Percentiles rank a stretch among this genome's conserved stretches.
Evolutionary conservation across 2,888 invertebrate genomes (phyloP).

Genomic region (Agrilus cyanescens): DNA sequence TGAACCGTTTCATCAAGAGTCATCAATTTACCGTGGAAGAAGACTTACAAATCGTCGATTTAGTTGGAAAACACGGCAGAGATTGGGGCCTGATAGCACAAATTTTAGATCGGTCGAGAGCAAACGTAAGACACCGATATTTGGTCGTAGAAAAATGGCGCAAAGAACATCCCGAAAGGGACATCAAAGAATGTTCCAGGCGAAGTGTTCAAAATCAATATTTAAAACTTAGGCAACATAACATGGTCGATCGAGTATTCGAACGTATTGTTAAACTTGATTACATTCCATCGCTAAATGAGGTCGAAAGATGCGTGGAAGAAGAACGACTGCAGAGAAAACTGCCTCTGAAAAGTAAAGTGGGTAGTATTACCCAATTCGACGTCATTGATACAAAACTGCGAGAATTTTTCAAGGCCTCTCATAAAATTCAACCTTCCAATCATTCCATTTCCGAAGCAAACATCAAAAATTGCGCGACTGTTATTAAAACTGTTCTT

Average conservation of each 20-base stretch:
- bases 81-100: slow-evolving; percentile 43
- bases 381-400: slow-evolving; percentile 9
- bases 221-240: background rate
- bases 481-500: slow-evolving; percentile 8
- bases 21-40: slow-evolving; percentile 51
- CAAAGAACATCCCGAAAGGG: slow-evolving; percentile 34
- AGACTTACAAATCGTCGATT: slow-evolving; percentile 45
- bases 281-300: background rate
- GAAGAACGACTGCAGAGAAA: slow-evolving; percentile 1
- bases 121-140: slow-evolving; percentile 33
- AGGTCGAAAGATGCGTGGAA: background rate
- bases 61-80: slow-evolving; percentile 39
- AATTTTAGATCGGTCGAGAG: slow-evolving; percentile 43
- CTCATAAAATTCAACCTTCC: slow-evolving; percentile 10
- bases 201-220: slow-evolving; percentile 17
- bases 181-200: slow-evolving; percentile 31
- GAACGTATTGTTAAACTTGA: background rate
- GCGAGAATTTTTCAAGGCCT: slow-evolving; percentile 12
- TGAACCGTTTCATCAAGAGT: slow-evolving; percentile 29
- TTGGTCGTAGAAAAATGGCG: slow-evolving; percentile 39
- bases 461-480: slow-evolving; percentile 2
- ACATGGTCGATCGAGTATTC: background rate
- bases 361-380: background rate
- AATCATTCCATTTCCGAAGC: background rate
- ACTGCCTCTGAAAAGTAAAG: slow-evolving; percentile 6